A percentile compares a stretch with the other conserved stretches of the same genome.
Conservation (phyloP, 2,888 invertebrate genomes). For the Nasonia oneida region DNA sequence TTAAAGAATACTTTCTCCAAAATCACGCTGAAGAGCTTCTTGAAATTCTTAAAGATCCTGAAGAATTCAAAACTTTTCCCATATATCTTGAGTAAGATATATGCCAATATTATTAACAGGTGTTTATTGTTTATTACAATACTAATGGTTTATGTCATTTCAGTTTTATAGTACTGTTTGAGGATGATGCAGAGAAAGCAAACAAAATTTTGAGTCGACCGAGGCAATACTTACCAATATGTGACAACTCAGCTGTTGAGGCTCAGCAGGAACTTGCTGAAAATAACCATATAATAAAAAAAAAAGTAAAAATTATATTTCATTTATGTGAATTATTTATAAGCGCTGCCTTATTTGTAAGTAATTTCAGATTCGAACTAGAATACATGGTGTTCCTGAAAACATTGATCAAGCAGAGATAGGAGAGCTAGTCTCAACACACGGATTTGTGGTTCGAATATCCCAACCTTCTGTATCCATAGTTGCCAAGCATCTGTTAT, state of each 20-base stretch:
- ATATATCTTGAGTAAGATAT: conserved; percentile 87
- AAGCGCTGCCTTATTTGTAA: conserved; percentile 24
- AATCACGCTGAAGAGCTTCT: conserved; percentile 84
- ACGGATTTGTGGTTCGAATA: conserved; percentile 89
- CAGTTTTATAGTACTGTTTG: conserved; percentile 87
- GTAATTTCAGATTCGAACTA: conserved; percentile 69
- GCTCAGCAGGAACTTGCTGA: conserved; percentile 82
- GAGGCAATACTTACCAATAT: conserved; percentile 82
- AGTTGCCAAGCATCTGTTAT: conserved; percentile 86
- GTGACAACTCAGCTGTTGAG: conserved; percentile 83
- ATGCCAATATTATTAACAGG: conserved; percentile 9
- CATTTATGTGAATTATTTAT: background rate
- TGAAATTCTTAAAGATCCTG: conserved; percentile 82
- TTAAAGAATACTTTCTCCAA: conserved; percentile 81
- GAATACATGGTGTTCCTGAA: conserved; percentile 78
- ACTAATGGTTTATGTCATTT: conserved; percentile 41
- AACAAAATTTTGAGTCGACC: conserved; percentile 85
- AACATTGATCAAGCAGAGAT: conserved; percentile 82
- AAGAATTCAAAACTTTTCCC: conserved; percentile 83
- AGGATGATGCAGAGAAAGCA: conserved; percentile 84
- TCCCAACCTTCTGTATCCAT: conserved; percentile 89
- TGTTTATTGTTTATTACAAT: background rate
- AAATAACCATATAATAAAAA: conserved; percentile 79
- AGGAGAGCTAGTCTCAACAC: conserved; percentile 74
- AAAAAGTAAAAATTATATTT: conserved; percentile 80